Percentiles rank a stretch among this genome's conserved stretches.
phyloP scores from a whole-genome alignment of 1,140 invertebrate species.

The Microvelia longipes region DNA sequence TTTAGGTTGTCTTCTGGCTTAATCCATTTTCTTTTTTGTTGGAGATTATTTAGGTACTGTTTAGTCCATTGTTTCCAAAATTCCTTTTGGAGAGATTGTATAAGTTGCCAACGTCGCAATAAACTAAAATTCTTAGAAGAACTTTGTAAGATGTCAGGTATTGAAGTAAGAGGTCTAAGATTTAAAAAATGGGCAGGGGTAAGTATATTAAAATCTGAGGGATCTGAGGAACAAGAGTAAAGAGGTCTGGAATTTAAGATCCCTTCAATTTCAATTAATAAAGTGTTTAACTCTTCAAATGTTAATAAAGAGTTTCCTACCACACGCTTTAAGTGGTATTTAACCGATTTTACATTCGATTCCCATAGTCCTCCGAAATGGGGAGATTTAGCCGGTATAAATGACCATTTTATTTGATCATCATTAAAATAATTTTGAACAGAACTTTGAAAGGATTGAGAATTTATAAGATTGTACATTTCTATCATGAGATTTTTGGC shows the following conservation, averaged over 20 bases:
- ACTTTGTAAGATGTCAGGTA: not conserved
- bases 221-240: conserved; percentile 17
- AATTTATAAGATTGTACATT: too few species aligned
- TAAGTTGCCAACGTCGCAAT: not conserved
- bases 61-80: not conserved
- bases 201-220: conserved; percentile 20
- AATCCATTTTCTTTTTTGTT: not conserved
- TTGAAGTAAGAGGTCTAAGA: conserved; percentile 1
- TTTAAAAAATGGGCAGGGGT: conserved; percentile 28
- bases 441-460: too few species aligned
- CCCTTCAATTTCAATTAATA: conserved; percentile 26
- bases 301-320: conserved; percentile 22
- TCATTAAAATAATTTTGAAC: too few species aligned
- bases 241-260: conserved; percentile 28
- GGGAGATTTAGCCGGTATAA: conserved; percentile 20
- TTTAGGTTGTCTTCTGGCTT: not conserved
- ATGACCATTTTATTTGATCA: conserved; percentile 21
- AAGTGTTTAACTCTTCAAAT: conserved; percentile 24
- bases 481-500: too few species aligned
- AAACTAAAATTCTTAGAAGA: not conserved
- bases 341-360: conserved; percentile 18
- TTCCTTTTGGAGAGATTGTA: not conserved
- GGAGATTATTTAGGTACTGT: not conserved
- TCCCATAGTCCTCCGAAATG: conserved; percentile 25
- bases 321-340: conserved; percentile 4